Evolutionary conservation across 2,113 vertebrate genomes (phyloP).

Genomic region (Myrmophylax atrothorax): DNA sequence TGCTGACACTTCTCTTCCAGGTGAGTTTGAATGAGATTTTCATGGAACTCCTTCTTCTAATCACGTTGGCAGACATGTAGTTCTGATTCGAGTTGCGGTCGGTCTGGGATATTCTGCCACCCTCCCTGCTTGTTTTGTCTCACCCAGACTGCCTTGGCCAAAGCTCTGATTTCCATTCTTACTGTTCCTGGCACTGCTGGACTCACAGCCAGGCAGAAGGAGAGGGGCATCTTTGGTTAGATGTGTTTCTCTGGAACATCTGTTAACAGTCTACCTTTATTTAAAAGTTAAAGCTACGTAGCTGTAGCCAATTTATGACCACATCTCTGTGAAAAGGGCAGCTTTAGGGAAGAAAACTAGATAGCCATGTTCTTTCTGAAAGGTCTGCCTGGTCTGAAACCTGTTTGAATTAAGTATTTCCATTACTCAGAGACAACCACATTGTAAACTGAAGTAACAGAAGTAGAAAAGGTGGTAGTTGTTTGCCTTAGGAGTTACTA

Average conservation of each 20-base stretch:
- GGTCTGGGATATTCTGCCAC: neutral
- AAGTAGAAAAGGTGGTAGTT: neutral
- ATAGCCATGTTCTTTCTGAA: neutral
- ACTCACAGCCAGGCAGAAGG: neutral
- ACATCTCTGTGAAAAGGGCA: neutral
- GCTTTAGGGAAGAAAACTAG: neutral
- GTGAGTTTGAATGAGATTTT: neutral
- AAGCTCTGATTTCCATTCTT: neutral
- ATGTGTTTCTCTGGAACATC: neutral
- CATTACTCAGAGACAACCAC: neutral
- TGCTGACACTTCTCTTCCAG: neutral
- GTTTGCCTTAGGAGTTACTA: neutral
- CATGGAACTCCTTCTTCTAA: neutral
- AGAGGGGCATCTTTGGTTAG: neutral
- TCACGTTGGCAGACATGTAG: neutral
- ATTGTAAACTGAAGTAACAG: neutral
- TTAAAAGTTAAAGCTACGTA: neutral
- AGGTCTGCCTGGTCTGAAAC: neutral
- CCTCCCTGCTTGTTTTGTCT: rapidly evolving
- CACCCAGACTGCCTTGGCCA: neutral
- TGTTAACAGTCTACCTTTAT: neutral
- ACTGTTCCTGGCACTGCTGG: neutral
- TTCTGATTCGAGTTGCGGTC: neutral
- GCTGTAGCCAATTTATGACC: neutral
- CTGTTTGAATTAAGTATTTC: neutral